Conservation (phyloP, 2,888 invertebrate genomes). For the Villa cingulata region DNA sequence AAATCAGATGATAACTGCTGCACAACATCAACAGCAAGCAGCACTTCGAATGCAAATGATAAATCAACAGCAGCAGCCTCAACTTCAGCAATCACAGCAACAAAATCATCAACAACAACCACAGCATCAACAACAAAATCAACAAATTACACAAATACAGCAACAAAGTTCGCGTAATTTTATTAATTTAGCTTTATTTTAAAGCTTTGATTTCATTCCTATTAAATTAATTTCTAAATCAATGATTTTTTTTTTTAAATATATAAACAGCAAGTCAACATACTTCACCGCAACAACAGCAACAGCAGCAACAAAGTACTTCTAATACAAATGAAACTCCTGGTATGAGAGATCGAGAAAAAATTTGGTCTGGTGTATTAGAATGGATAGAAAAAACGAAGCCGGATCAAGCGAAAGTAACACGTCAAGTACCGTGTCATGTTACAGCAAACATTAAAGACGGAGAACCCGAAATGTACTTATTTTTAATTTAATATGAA, state of each 20-base stretch:
- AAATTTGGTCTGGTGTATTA: slow-evolving; percentile 65
- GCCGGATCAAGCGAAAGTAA: slow-evolving; percentile 62
- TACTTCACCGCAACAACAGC: slow-evolving; percentile 12
- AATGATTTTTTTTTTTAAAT: neutral
- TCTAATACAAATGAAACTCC: slow-evolving; percentile 1
- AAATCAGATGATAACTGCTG: slow-evolving; percentile 17
- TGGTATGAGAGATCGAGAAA: slow-evolving; percentile 25
- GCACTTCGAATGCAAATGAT: slow-evolving; percentile 29
- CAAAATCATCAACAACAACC: slow-evolving; percentile 27
- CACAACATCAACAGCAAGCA: slow-evolving; percentile 23
- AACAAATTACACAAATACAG: slow-evolving; percentile 27
- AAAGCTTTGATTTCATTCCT: no score
- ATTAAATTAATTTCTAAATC: no score
- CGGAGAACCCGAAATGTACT: slow-evolving; percentile 74
- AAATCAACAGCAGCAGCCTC: slow-evolving; percentile 35
- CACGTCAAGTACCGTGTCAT: slow-evolving; percentile 62
- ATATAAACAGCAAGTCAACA: slow-evolving; percentile 10
- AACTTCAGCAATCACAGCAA: slow-evolving; percentile 25
- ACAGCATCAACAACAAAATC: slow-evolving; percentile 34
- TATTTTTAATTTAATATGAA: no score
- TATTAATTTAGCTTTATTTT: no score
- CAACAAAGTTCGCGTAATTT: slow-evolving; percentile 27
- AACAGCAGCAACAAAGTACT: slow-evolving; percentile 13
- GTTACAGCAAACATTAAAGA: slow-evolving; percentile 57
- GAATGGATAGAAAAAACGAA: slow-evolving; percentile 92